Evolutionary conservation across 1,140 invertebrate species (phyloP), one percentile per base, ranked within the genome.

Genomic region (Nephotettix cincticeps): DNA sequence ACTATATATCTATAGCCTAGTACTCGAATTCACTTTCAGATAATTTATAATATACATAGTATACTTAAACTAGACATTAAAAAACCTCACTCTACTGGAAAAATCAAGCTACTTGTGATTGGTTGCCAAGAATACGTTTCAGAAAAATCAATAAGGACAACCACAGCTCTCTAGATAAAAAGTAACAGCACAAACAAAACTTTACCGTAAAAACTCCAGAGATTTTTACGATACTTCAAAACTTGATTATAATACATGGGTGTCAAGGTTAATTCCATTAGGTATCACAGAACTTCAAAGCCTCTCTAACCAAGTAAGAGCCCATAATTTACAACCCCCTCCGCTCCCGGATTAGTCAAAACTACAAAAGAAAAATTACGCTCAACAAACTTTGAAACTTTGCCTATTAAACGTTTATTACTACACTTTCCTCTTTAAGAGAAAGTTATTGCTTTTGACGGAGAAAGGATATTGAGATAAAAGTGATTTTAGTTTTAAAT

Each of bases 121-220:
- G 73, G 73, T 75, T 69, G 68, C 47, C 51, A 70, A 70, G 69
- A 70, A 63, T 70, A 61, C 72, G 65, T 54, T 72, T 71, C 70
- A 68, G 73, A 75, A 75, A 75, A 75, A 75, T 75, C 73, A 75
- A 75, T 75, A 75, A 47, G 36, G 71, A 47, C 64, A 70, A 58
- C 73, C 73, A 75, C 71, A 69, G 73, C 73, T 75, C 32, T 63
- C 73, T 75, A 69, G 71, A 75, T 75, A 69, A 75, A 75, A 65
- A 65, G 56, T 61, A 61, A 61, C 56, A 61, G 21, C 23, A 61
- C 25, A 61, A 61, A 61, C 56, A 61, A 61, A 61, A 61, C 56
- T 61, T 61, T 61, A 61, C 56, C 56, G 23, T 61, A 61, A 61
- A 61, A 61, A 61, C 25, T 28, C 25, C 11, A 13, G 25, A 4